phyloP scores from a whole-genome alignment of 2,113 vertebrate species.

The Crotalus tigris region DNA sequence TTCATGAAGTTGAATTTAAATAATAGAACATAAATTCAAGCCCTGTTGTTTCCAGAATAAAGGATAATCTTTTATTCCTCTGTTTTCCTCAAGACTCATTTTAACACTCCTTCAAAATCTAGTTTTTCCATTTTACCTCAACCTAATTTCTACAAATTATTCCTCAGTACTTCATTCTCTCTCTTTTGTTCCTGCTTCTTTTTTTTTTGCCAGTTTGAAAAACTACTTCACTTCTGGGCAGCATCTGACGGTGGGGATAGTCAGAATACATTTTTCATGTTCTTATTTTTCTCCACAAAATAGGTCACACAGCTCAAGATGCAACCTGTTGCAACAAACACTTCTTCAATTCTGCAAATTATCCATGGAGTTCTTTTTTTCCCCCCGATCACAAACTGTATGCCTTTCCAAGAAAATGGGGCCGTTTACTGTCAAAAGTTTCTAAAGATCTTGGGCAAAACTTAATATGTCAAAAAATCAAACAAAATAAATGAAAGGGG shows the following conservation, averaged over 20 bases:
- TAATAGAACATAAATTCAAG: background rate
- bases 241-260: background rate
- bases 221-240: background rate
- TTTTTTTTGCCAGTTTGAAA: background rate
- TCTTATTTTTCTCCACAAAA: background rate
- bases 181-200: background rate
- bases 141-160: background rate
- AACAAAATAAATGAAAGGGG: background rate
- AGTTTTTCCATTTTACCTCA: background rate
- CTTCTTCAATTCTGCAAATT: background rate
- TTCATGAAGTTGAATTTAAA: background rate
- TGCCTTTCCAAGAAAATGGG: background rate
- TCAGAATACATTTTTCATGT: background rate
- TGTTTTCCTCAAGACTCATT: background rate
- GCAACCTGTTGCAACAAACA: background rate
- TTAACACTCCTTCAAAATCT: background rate
- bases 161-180: background rate
- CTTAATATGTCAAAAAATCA: background rate
- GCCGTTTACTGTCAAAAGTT: background rate
- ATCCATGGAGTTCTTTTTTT: background rate
- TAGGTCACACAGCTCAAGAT: background rate
- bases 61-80: background rate
- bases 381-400: background rate
- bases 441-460: background rate
- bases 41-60: background rate